Evolutionary conservation across 2,113 vertebrate species (phyloP), one percentile per base, ranked within the genome.

Genomic region (Oryzias javanicus): DNA sequence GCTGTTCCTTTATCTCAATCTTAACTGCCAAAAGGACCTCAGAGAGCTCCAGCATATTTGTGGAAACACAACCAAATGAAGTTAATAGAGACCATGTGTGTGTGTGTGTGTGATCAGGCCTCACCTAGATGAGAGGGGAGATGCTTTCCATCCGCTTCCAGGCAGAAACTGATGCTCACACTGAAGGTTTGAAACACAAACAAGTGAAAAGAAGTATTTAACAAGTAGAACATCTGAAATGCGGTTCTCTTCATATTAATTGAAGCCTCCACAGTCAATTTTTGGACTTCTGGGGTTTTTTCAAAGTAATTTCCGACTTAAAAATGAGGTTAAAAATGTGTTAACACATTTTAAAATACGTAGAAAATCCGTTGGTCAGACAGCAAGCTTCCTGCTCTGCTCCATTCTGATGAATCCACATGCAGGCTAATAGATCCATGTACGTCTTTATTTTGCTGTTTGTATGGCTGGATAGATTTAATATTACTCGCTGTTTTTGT

Each of bases 111-210:
- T 14, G 57, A 52, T 63, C 0, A 22, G 60, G 74, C 42, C 91
- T 95, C 67, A 96, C 95, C 94, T 70, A 96, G 90, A 69, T 87
- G 73, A 73, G 92, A 82, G 47, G 94, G 94, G 70, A 95, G 92
- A 14, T 96, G 94, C 70, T 92, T 95, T 67, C 95, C 95, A 78
- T 91, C 90, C 74, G 93, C 94, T 59, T 91, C 90, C 74, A 96
- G 89, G 80, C 95, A 96, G 90, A 94, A 95, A 83, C 91, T 91
- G 57, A 96, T 86, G 88, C 92, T 95, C 88, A 94, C 91, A 78
- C 95, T 96, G 84, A 40, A 80, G 49, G 35, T 57, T 49, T 51
- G 50, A 81, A 18, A n/a, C 8, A 79, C 15, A 84, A 15, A 78
- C 5, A 66, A 4, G 55, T 46, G 61, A 44, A 47, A 51, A 45